A percentile compares a stretch with the other conserved stretches of the same genome.
Evolutionary conservation across 1,140 invertebrate species (phyloP).

Genomic region (Spodoptera frugiperda): DNA sequence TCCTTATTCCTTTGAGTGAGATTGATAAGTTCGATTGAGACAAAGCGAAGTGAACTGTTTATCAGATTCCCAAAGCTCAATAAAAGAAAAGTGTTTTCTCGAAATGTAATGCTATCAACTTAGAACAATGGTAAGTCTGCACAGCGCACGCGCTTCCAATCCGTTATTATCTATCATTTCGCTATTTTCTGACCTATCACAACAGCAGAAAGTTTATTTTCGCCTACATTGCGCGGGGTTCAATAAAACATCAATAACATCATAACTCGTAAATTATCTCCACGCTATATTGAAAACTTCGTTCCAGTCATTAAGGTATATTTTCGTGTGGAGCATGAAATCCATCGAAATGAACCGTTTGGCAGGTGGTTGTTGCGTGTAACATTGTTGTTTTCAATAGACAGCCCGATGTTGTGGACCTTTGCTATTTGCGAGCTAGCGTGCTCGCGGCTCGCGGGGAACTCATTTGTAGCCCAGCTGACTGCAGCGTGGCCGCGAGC

Average conservation of each 20-base stretch:
- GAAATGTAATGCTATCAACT: conserved; percentile 17
- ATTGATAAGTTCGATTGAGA: not conserved
- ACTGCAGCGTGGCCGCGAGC: not conserved
- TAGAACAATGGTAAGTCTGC: conserved; percentile 25
- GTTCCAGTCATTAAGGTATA: conserved; percentile 19
- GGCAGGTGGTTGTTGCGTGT: conserved; percentile 41
- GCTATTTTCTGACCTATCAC: not conserved
- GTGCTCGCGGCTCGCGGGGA: conserved; percentile 21
- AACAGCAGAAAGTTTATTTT: not conserved
- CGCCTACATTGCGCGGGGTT: not conserved
- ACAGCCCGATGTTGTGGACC: conserved; percentile 22
- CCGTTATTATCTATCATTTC: not conserved
- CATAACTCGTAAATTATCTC: conserved; percentile 37
- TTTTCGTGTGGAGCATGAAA: conserved; percentile 35
- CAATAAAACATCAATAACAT: conserved; percentile 33
- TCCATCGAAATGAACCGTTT: conserved; percentile 39
- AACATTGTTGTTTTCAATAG: conserved; percentile 45
- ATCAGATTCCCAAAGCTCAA: not conserved
- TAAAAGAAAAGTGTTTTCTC: conserved; percentile 10
- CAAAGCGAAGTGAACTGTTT: not conserved
- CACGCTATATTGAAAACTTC: conserved; percentile 29
- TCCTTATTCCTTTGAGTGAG: not conserved
- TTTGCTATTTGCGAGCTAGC: conserved; percentile 37
- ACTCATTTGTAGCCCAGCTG: conserved; percentile 26
- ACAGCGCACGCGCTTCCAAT: conserved; percentile 27